These are phyloP conservation scores for Protomyctophum bolini DNA, from an alignment of 2,113 vertebrate genomes.

Conservation along the genomic window DNA sequence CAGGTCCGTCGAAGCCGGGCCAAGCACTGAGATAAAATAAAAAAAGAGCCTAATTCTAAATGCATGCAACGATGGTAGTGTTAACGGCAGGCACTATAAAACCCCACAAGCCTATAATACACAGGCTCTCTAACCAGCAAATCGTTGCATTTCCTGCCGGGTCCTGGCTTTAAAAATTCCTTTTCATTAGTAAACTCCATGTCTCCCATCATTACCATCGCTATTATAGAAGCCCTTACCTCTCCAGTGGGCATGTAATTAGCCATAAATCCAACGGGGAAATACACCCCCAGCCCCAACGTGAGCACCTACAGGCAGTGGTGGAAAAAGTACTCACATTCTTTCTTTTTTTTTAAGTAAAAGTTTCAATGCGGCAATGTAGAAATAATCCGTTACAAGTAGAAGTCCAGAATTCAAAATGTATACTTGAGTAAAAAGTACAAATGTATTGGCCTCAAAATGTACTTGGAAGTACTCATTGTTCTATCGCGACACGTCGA, in stretches of 20 bases:
- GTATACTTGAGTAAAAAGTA: too few species aligned
- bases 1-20: not conserved
- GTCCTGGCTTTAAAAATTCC: constrained; percentile 57
- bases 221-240: constrained; percentile 54
- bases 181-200: constrained; percentile 62
- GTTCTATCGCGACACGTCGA: too few species aligned
- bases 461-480: too few species aligned
- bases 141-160: constrained; percentile 59
- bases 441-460: too few species aligned
- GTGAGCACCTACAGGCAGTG: too few species aligned
- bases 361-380: too few species aligned
- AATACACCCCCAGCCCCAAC: constrained; percentile 23
- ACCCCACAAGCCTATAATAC: not conserved
- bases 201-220: constrained; percentile 59
- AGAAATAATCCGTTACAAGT: too few species aligned
- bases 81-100: not conserved
- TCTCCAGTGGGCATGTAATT: constrained; percentile 69
- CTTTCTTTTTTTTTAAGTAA: too few species aligned
- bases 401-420: too few species aligned
- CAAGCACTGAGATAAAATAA: too few species aligned
- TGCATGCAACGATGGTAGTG: not conserved
- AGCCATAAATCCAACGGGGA: constrained; percentile 56
- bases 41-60: not conserved
- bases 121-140: constrained; percentile 29
- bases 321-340: too few species aligned